phyloP scores from a whole-genome alignment of 2,888 invertebrate species.

The Podabrus alpinus region DNA sequence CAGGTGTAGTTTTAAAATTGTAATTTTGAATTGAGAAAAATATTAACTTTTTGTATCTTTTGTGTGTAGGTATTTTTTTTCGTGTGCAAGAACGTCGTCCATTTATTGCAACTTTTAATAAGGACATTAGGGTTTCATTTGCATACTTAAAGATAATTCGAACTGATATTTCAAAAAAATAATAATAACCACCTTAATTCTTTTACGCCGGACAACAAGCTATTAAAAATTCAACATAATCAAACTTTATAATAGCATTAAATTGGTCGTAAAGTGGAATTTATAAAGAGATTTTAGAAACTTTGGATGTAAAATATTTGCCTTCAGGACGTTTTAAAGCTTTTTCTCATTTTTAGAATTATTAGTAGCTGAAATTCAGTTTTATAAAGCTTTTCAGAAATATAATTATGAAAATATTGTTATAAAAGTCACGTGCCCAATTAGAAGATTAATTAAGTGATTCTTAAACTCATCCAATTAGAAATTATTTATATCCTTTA shows the following conservation, averaged over 20 bases:
- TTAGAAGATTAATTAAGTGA: conserved; percentile 2
- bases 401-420: conserved; percentile 2
- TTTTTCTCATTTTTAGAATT: conserved; percentile 5
- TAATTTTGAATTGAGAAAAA: neutral
- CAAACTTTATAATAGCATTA: conserved; percentile 29
- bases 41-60: neutral
- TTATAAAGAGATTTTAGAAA: conserved; percentile 19
- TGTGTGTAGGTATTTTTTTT: neutral
- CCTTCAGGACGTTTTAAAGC: conserved; percentile 12
- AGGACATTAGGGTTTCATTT: neutral
- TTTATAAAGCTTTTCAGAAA: conserved; percentile 1
- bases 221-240: conserved; percentile 29
- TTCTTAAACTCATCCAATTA: neutral
- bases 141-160: neutral
- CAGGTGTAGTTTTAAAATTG: neutral
- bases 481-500: no score
- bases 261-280: conserved; percentile 26
- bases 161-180: conserved; percentile 14
- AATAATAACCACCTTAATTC: conserved; percentile 21
- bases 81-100: neutral
- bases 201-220: conserved; percentile 14
- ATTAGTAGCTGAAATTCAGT: conserved; percentile 1
- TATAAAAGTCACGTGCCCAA: conserved; percentile 1
- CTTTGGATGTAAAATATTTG: conserved; percentile 20
- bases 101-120: neutral